Percentiles rank a stretch among this genome's conserved stretches.
phyloP scores from a whole-genome alignment of 2,797 vertebrate species.

The Peromyscus nudipes region DNA sequence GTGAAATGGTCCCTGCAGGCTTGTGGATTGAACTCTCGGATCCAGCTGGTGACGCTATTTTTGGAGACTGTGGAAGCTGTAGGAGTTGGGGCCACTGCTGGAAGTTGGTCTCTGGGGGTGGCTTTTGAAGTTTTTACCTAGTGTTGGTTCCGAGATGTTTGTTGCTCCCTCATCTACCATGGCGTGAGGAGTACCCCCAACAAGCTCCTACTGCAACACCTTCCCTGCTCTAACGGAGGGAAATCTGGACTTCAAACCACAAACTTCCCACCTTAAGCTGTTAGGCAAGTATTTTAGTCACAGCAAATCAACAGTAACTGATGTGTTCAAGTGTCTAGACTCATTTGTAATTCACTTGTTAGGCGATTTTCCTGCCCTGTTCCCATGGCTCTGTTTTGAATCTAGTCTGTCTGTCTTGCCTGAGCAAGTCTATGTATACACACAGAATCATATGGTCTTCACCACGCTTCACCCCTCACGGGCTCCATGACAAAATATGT shows the following conservation, averaged over 20 bases:
- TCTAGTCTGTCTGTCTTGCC: neutral
- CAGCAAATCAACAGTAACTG: neutral
- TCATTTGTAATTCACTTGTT: neutral
- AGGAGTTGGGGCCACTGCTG: neutral
- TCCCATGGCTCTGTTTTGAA: neutral
- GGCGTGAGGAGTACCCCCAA: too few species aligned
- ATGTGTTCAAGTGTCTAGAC: neutral
- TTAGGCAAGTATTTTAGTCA: neutral
- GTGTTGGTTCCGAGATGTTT: neutral
- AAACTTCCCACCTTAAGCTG: neutral
- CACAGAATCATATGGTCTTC: constrained; percentile 9
- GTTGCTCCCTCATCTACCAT: neutral
- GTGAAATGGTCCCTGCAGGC: neutral
- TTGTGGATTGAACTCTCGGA: neutral
- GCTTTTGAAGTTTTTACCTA: neutral
- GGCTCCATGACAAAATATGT: neutral
- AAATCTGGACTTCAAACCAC: neutral
- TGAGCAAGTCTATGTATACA: neutral
- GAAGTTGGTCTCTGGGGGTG: neutral
- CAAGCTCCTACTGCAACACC: neutral
- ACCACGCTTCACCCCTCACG: neutral
- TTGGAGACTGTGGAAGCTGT: neutral
- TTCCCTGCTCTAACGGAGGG: neutral
- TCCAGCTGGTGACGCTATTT: neutral
- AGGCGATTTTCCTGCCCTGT: neutral